A percentile compares a stretch with the other conserved stretches of the same genome.
phyloP scores from a whole-genome alignment of 2,888 invertebrate genomes.

The Xylota segnis region DNA sequence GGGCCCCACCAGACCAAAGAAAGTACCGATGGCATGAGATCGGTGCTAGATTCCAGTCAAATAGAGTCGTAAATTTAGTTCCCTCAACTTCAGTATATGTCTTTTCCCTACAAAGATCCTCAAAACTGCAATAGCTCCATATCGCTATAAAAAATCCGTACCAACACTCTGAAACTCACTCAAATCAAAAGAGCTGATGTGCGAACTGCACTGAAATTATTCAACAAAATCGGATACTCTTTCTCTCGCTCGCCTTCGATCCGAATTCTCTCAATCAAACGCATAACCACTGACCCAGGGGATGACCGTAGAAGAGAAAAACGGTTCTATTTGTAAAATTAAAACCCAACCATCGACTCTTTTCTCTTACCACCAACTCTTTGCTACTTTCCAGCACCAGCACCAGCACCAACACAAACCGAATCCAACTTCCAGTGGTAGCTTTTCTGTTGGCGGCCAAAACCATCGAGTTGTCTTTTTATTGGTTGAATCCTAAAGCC shows the following conservation, averaged over 20 bases:
- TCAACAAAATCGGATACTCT: not conserved
- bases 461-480: slow-evolving; percentile 64
- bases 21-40: too few relatives aligned
- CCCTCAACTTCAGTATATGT: too few relatives aligned
- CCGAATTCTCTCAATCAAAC: slow-evolving; percentile 9
- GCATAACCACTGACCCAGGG: not conserved
- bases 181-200: slow-evolving; percentile 50
- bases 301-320: slow-evolving; percentile 54
- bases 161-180: not conserved
- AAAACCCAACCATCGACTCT: not conserved
- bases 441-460: slow-evolving; percentile 53
- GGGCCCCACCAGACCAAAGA: too few relatives aligned
- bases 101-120: too few relatives aligned
- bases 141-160: not conserved
- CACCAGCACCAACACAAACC: slow-evolving; percentile 48
- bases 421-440: slow-evolving; percentile 49
- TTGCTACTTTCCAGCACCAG: slow-evolving; percentile 48
- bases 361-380: slow-evolving; percentile 41
- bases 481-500: slow-evolving; percentile 71
- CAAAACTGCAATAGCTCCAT: too few relatives aligned
- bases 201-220: slow-evolving; percentile 15
- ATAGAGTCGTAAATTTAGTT: too few relatives aligned
- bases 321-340: slow-evolving; percentile 72
- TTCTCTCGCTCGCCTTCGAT: not conserved
- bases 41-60: too few relatives aligned